Conservation (phyloP, 1,140 invertebrate genomes). For the Plodia interpunctella region DNA sequence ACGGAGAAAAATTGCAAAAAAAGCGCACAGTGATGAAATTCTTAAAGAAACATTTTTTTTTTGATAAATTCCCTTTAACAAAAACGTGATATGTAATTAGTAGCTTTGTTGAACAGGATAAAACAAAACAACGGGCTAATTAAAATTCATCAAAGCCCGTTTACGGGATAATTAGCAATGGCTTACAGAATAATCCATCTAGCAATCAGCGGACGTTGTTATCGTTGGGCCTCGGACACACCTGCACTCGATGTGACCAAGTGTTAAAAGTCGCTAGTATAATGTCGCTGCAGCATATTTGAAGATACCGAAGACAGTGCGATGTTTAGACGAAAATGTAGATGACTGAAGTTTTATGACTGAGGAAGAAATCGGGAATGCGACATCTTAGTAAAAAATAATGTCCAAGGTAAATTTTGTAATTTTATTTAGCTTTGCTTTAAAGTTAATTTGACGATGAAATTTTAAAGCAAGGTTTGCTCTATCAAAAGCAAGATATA, state of each 20-base stretch:
- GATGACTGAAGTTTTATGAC: too few relatives aligned
- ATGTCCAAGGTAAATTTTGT: too few relatives aligned
- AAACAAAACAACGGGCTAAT: slow-evolving; percentile 16
- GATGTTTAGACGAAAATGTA: too few relatives aligned
- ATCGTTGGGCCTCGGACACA: background rate
- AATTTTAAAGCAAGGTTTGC: too few relatives aligned
- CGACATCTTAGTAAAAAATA: too few relatives aligned
- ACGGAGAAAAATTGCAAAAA: background rate
- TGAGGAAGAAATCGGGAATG: too few relatives aligned
- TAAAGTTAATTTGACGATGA: too few relatives aligned
- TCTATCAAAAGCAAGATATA: too few relatives aligned
- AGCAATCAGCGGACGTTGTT: slow-evolving; percentile 21
- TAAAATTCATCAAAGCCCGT: slow-evolving; percentile 28
- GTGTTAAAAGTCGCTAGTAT: too few relatives aligned
- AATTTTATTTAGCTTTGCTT: too few relatives aligned
- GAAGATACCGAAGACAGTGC: too few relatives aligned
- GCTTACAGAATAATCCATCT: slow-evolving; percentile 34
- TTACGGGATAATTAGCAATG: slow-evolving; percentile 33
- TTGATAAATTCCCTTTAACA: background rate
- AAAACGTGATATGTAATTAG: background rate
- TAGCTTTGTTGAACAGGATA: slow-evolving; percentile 1
- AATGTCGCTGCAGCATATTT: too few relatives aligned
- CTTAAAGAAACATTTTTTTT: background rate
- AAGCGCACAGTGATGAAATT: background rate
- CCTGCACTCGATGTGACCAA: background rate